Percentiles rank a stretch among this genome's conserved stretches.
Evolutionary conservation across 2,888 invertebrate genomes (phyloP).

Genomic region (Therioaphis trifolii): DNA sequence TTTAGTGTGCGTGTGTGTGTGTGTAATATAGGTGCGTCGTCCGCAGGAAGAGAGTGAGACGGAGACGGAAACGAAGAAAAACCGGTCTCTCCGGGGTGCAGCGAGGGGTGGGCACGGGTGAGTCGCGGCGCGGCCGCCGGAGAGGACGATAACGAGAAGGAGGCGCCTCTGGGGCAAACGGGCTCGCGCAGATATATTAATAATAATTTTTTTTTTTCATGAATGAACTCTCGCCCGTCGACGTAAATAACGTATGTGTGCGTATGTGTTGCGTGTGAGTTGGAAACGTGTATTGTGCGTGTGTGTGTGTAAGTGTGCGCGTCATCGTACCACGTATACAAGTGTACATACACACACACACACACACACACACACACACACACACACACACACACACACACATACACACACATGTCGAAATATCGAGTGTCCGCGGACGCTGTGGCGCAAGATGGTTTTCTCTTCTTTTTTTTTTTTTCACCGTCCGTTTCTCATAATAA

Average conservation of each 20-base stretch:
- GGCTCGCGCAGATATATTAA: slow-evolving; percentile 15
- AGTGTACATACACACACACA: too few species aligned
- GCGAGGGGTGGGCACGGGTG: background rate
- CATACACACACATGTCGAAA: too few species aligned
- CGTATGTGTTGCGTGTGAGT: background rate
- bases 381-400: too few species aligned
- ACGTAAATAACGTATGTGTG: background rate
- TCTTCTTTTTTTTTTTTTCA: background rate
- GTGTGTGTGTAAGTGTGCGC: background rate
- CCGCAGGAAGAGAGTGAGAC: background rate
- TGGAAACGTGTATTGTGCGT: too few species aligned
- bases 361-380: too few species aligned
- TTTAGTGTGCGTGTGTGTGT: too few species aligned
- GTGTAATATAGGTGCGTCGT: background rate
- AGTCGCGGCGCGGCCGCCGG: background rate
- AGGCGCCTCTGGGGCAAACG: slow-evolving; percentile 2
- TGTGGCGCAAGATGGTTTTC: background rate
- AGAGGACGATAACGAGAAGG: background rate
- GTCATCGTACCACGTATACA: background rate
- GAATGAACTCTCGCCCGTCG: slow-evolving; percentile 26
- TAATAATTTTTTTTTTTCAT: slow-evolving; percentile 37
- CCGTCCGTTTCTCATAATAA: too few species aligned
- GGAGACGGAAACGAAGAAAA: background rate
- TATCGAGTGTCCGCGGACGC: background rate
- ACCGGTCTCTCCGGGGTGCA: slow-evolving; percentile 35